Base-by-base conservation (phyloP, 2,797 vertebrate species). In the Falco rusticolus region DNA sequence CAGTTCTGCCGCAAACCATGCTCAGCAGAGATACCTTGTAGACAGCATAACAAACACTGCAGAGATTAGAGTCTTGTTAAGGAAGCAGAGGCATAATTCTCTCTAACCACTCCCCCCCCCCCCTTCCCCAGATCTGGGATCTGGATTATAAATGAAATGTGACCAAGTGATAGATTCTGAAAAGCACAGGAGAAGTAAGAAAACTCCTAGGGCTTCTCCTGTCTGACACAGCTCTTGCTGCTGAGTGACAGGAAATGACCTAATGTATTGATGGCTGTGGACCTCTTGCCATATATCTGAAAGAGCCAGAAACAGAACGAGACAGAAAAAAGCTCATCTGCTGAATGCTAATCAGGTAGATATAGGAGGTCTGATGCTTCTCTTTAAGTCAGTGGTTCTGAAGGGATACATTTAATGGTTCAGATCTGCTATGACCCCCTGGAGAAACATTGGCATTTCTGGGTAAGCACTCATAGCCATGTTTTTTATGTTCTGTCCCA, bases 371-470 rank as follows among this genome's bases (percentile, higher is more conserved):
- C 65, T 78, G 59, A 25, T 45, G 65, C 41, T 71, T 54, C 76
- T 76, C 14, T 92, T 77, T 74, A 92, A 87, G 72, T 8, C 21
- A 34, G 26, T 63, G 39, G 43, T 91, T 91, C 80, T 65, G 82
- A 86, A 93, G 24, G 43, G 45, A 89, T 54, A 37, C 33, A 31
- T 93, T 90, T 84, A 81, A 63, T 50, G 48, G 57, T 63, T 95
- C 54, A 50, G 61, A 45, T 87, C 41, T 86, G 48, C 54, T 71
- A 87, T 24, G 87, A 70, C 21, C 31, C 82, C 41, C 48, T 50
- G 53, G 72, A 85, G 90, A 61, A 84, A 71, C 78, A 39, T 5
- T 77, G 87, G 41, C 61, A 69, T 93, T 94, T 90, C 72, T 92
- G 65, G 43, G 90, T 47, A 63, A 61, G 47, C 8, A 10, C 22